Conservation (phyloP, 2,888 invertebrate species). For the Sphinx pinastri region DNA sequence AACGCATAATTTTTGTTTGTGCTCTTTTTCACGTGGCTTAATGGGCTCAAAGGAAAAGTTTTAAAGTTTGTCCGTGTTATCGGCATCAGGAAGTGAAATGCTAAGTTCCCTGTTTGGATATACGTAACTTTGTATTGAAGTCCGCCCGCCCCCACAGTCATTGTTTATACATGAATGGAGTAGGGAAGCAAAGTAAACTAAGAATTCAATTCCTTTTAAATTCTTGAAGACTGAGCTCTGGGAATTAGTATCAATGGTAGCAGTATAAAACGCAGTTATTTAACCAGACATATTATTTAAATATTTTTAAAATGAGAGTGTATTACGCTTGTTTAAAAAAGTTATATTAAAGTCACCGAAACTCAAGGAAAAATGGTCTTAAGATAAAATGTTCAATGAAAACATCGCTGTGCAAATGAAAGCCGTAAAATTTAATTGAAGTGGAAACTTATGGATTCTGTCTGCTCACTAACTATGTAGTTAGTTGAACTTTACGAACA, state of each 20-base stretch:
- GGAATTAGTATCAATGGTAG: not conserved
- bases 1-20: not conserved
- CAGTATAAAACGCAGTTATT: no score
- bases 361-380: not conserved
- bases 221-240: not conserved
- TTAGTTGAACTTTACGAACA: constrained; percentile 33
- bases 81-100: not conserved
- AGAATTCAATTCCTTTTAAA: not conserved
- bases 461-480: constrained; percentile 30
- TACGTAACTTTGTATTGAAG: not conserved
- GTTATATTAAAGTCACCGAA: not conserved
- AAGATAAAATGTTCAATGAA: constrained; percentile 19
- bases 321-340: not conserved
- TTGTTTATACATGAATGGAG: constrained; percentile 2
- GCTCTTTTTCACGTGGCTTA: not conserved
- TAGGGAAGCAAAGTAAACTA: not conserved
- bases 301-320: not conserved
- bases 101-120: constrained; percentile 5
- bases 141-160: not conserved
- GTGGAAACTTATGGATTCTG: constrained; percentile 20
- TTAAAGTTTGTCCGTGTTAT: constrained; percentile 1
- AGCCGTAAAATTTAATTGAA: constrained; percentile 23
- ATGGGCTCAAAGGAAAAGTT: constrained; percentile 12
- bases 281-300: no score
- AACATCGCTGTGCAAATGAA: constrained; percentile 15